Evolutionary conservation across 2,113 vertebrate genomes (phyloP).

Genomic region (Kryptolebias marmoratus): DNA sequence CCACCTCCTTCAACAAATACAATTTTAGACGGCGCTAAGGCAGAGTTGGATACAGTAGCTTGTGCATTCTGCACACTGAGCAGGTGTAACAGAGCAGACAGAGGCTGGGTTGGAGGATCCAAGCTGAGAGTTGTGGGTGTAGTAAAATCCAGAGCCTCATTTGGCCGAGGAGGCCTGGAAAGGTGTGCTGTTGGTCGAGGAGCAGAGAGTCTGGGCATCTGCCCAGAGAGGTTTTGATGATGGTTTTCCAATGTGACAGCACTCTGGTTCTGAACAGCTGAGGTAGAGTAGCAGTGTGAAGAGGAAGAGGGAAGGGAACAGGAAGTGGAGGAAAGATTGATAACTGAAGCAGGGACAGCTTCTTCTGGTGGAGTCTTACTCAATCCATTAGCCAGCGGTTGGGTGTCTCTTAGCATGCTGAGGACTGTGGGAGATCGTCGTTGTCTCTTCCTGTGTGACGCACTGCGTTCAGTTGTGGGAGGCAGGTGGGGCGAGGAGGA

Average conservation of each 20-base stretch:
- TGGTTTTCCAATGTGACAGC: slow-evolving; percentile 56
- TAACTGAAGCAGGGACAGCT: slow-evolving; percentile 49
- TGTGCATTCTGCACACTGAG: slow-evolving; percentile 78
- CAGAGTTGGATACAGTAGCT: slow-evolving; percentile 47
- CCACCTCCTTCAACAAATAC: slow-evolving; percentile 50
- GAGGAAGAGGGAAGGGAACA: slow-evolving; percentile 42
- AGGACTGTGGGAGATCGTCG: slow-evolving; percentile 72
- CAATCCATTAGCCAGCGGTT: slow-evolving; percentile 60
- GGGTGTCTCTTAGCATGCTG: slow-evolving; percentile 66
- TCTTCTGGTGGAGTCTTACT: slow-evolving; percentile 58
- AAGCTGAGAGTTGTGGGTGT: slow-evolving; percentile 55
- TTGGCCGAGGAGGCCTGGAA: slow-evolving; percentile 56
- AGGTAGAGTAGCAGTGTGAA: slow-evolving; percentile 72
- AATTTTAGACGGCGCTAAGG: slow-evolving; percentile 42
- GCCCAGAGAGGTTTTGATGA: slow-evolving; percentile 52
- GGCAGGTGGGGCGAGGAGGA: slow-evolving; percentile 71
- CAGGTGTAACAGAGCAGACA: slow-evolving; percentile 80
- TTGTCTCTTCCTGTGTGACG: slow-evolving; percentile 71
- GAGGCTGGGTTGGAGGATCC: slow-evolving; percentile 79
- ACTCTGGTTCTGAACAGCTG: slow-evolving; percentile 68
- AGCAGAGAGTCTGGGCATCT: slow-evolving; percentile 41
- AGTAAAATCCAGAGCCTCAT: slow-evolving; percentile 72
- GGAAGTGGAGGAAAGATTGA: slow-evolving; percentile 72
- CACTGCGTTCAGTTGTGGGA: slow-evolving; percentile 56
- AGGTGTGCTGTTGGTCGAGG: slow-evolving; percentile 56